Conservation (phyloP, 1,140 invertebrate genomes). For the Acromyrmex echinatior region DNA sequence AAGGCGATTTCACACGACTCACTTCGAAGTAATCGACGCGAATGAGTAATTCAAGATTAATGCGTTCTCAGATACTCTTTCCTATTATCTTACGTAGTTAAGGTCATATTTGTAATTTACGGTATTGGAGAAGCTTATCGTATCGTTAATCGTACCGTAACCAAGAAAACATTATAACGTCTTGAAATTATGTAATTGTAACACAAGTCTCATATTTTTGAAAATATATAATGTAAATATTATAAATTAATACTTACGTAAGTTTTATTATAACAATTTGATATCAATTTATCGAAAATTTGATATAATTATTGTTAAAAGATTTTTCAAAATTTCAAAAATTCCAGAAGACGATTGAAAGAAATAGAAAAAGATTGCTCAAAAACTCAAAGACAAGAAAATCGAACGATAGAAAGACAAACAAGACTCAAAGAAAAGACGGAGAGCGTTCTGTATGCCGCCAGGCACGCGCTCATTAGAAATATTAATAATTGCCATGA, state of each 20-base stretch:
- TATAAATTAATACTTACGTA: too few relatives aligned
- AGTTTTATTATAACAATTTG: too few relatives aligned
- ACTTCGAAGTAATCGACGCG: neutral
- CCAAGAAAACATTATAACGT: too few relatives aligned
- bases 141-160: too few relatives aligned
- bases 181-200: too few relatives aligned
- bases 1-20: conserved; percentile 34
- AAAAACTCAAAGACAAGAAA: neutral
- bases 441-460: conserved; percentile 35
- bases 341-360: neutral
- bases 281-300: too few relatives aligned
- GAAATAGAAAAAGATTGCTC: neutral
- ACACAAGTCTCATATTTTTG: too few relatives aligned
- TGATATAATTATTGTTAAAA: too few relatives aligned
- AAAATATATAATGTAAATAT: too few relatives aligned
- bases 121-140: too few relatives aligned
- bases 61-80: neutral
- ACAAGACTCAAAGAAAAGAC: neutral
- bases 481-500: conserved; percentile 74
- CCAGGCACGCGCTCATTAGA: conserved; percentile 70
- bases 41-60: neutral
- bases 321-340: neutral
- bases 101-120: neutral
- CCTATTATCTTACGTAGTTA: neutral
- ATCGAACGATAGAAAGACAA: conserved; percentile 11